Evolutionary conservation across 1,140 invertebrate genomes (phyloP), one percentile per base, ranked within the genome.

Genomic region (Vanessa atalanta): DNA sequence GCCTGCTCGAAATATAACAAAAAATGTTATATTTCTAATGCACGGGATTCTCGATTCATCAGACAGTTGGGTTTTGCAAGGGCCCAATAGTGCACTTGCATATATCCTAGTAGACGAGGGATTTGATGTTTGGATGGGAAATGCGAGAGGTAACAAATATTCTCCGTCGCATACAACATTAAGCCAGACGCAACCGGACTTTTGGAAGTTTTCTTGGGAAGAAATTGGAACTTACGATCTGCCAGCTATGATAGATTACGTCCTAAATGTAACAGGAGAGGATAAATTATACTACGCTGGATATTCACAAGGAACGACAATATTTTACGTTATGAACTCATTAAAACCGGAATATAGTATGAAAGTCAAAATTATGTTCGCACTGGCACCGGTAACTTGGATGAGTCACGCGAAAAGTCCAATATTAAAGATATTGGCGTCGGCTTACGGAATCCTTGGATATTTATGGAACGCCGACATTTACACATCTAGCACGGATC

Each of bases 111-210:
- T 85, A 0, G 87, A 97, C 73, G 81, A 91, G 71, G 95, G 95
- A 9, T 97, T 94, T 70, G 96, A 97, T 79, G 95, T 97, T 7
- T 97, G 96, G 96, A 87, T 97, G 87, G 94, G 94, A 4, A 97
- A 97, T 82, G 94, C 94, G 0, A 93, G 96, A 77, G 96, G 96
- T 1, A 97, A 96, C 77, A 93, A 94, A 11, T 95, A 96, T 79
- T 95, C 95, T 0, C 86, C 86, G 71, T 88, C 88, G 20, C 95
- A 96, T 81, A 79, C 78, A 3, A 84, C 63, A 11, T 81, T 95
- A 14, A 88, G 68, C 31, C 85, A 80, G 6, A 76, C 86, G n/a
- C 53, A 87, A 5, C 70, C 82, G 15, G 78, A 86, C 0, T 94
- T 90, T 78, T 94, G 94, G 94, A 82, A 93, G 15, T 94, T 94